phyloP scores from a whole-genome alignment of 2,113 vertebrate species.

The Psilopogon haemacephalus region DNA sequence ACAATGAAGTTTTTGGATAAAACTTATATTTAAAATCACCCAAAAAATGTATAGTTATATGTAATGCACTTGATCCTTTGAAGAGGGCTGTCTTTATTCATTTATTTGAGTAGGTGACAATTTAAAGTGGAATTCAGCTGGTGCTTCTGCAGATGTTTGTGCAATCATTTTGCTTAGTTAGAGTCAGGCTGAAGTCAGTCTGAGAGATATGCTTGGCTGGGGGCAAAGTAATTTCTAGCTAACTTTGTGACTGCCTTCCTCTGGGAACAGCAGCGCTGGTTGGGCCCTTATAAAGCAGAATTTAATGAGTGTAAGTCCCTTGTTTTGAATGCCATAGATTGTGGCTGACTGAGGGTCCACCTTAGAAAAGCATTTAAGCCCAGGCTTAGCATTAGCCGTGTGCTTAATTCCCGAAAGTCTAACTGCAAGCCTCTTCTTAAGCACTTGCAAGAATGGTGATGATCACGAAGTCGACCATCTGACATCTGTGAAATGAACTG shows the following conservation, averaged over 20 bases:
- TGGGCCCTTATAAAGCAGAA: not conserved
- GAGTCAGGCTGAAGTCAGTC: not conserved
- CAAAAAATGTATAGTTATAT: not conserved
- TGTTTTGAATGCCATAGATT: not conserved
- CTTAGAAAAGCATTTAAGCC: not conserved
- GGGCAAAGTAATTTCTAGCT: not conserved
- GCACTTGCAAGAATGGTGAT: not conserved
- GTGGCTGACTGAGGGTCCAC: not conserved
- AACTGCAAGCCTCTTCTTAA: not conserved
- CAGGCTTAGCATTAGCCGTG: not conserved
- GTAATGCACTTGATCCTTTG: not conserved
- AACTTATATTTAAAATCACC: not conserved
- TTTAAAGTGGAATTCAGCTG: not conserved
- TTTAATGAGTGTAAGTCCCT: not conserved
- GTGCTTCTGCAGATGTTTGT: not conserved
- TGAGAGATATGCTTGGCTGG: not conserved
- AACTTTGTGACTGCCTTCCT: not conserved
- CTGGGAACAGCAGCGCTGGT: not conserved
- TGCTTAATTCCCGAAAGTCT: not conserved
- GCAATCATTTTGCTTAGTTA: not conserved
- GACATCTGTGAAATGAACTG: constrained; percentile 62
- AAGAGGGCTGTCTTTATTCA: not conserved
- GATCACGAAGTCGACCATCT: constrained; percentile 12
- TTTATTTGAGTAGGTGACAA: not conserved
- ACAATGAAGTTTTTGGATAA: not conserved